These are phyloP conservation scores for Catamblyrhynchus diadema DNA, from an alignment of 2,797 vertebrate genomes.

Conservation along the genomic window DNA sequence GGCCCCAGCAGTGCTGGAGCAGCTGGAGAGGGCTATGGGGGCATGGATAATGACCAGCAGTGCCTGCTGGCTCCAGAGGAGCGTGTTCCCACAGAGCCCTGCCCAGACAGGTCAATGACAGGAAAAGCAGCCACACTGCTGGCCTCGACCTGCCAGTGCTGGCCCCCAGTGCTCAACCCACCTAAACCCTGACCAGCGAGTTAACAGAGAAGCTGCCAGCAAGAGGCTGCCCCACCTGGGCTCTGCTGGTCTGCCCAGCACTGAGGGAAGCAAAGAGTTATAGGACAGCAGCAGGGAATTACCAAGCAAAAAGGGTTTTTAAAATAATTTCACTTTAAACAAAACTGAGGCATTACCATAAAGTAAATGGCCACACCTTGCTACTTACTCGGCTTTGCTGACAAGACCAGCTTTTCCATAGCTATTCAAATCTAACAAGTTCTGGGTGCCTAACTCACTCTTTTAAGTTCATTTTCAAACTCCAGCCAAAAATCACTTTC, in stretches of 20 bases:
- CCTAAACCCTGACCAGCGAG: accelerated
- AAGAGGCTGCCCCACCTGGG: not conserved
- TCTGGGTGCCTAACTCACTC: slow-evolving; percentile 4
- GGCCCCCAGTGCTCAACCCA: not conserved
- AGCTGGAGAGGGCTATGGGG: not conserved
- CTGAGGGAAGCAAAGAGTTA: not conserved
- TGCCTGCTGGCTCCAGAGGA: not conserved
- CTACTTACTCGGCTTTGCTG: not conserved
- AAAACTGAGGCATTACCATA: not conserved
- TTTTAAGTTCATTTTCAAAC: slow-evolving; percentile 19
- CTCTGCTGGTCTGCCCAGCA: not conserved
- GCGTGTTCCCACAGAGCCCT: accelerated
- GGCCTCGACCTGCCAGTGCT: not conserved
- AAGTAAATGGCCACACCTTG: slow-evolving; percentile 31
- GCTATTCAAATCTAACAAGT: slow-evolving; percentile 2
- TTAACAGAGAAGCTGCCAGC: not conserved
- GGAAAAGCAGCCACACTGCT: not conserved
- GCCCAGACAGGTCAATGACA: not conserved
- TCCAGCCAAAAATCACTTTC: slow-evolving; percentile 52
- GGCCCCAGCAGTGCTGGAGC: not conserved
- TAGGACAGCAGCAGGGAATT: not conserved
- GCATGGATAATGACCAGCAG: accelerated
- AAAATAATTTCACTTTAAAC: not conserved
- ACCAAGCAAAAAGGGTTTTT: not conserved
- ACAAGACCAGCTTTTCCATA: not conserved